phyloP scores from a whole-genome alignment of 23 tunicate species.

The Halocynthia roretzi region DNA sequence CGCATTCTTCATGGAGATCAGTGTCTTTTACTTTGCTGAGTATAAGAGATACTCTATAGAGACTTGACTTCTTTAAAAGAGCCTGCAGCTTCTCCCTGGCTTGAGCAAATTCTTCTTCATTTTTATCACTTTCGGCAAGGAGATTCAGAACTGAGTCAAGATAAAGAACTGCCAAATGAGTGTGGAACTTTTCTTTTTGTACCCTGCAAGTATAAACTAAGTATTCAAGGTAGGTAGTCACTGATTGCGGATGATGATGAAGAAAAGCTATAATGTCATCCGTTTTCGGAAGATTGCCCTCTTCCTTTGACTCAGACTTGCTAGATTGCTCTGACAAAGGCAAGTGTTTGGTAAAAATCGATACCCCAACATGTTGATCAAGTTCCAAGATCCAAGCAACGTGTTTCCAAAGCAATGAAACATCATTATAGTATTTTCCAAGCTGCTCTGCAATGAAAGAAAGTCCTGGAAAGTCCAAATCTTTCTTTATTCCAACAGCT shows the following conservation, averaged over 20 bases:
- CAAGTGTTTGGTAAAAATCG: conserved; percentile 29
- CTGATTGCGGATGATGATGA: conserved; percentile 48
- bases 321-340: not conserved
- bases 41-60: conserved; percentile 57
- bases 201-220: conserved; percentile 45
- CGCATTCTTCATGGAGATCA: conserved; percentile 60
- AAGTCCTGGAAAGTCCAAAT: conserved; percentile 66
- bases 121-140: not conserved
- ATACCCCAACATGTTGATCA: conserved; percentile 57
- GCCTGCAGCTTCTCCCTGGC: conserved; percentile 41
- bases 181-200: conserved; percentile 81
- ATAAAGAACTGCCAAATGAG: conserved; percentile 71
- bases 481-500: conserved; percentile 17
- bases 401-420: conserved; percentile 41
- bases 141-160: conserved; percentile 48
- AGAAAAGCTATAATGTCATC: conserved; percentile 73
- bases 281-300: not conserved
- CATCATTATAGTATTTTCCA: conserved; percentile 16
- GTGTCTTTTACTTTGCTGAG: conserved; percentile 56
- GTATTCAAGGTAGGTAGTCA: conserved; percentile 49
- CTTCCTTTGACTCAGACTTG: not conserved
- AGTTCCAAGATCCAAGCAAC: conserved; percentile 70
- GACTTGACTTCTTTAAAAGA: conserved; percentile 41
- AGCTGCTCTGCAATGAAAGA: conserved; percentile 46
- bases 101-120: conserved; percentile 8